phyloP scores from a whole-genome alignment of 2,797 vertebrate species.

The Melopsittacus undulatus region DNA sequence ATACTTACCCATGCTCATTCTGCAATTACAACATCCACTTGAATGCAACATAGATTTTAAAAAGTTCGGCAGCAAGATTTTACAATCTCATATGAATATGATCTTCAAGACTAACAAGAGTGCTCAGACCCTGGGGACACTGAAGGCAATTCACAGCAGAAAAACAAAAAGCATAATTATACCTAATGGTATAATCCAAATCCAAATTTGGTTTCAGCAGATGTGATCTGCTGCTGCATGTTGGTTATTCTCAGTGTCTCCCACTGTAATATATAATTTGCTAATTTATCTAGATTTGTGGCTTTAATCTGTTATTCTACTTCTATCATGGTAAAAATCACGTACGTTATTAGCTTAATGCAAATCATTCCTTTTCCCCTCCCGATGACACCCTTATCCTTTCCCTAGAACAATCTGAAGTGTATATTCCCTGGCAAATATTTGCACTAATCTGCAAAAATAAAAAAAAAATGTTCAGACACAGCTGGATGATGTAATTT shows the following conservation, averaged over 20 bases:
- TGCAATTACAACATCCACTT: background rate
- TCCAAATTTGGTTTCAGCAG: background rate
- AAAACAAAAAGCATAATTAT: background rate
- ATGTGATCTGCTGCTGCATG: background rate
- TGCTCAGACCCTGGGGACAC: background rate
- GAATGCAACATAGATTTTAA: background rate
- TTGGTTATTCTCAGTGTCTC: background rate
- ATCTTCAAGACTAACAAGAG: background rate
- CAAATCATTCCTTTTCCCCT: background rate
- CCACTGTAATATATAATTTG: background rate
- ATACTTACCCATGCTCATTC: background rate
- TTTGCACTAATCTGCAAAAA: background rate
- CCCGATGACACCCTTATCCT: background rate
- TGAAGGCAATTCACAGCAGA: background rate
- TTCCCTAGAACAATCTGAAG: background rate
- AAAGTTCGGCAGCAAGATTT: background rate
- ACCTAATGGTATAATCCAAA: background rate
- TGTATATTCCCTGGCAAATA: background rate
- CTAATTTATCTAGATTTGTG: background rate
- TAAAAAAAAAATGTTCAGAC: background rate
- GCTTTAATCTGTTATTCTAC: background rate
- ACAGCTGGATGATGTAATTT: background rate
- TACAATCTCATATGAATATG: background rate
- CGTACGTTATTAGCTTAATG: background rate
- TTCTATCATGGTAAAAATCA: background rate